These are phyloP conservation scores for Mustela erminea DNA, from an alignment of 2,797 vertebrate genomes.

Conservation along the genomic window DNA sequence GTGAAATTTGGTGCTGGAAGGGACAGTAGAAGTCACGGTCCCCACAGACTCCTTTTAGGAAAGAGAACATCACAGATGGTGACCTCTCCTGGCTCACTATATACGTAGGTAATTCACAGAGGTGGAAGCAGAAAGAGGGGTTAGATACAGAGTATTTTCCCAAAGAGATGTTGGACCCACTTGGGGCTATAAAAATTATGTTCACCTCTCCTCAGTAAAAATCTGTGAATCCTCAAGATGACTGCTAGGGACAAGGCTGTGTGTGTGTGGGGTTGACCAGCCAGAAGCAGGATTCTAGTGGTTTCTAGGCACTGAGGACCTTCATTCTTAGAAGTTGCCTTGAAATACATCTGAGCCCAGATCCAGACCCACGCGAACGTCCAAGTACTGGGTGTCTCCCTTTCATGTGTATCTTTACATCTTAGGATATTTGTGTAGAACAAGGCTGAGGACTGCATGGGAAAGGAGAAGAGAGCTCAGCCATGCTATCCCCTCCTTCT, in stretches of 20 bases:
- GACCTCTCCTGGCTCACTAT: background rate
- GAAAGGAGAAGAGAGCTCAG: background rate
- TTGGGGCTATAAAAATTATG: background rate
- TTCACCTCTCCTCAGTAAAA: background rate
- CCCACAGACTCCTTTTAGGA: background rate
- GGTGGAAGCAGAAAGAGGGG: background rate
- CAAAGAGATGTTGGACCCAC: too few species aligned
- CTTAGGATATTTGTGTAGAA: background rate
- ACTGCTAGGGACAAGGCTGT: background rate
- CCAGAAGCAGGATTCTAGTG: background rate
- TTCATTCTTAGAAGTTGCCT: background rate
- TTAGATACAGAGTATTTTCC: background rate
- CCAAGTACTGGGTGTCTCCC: too few species aligned
- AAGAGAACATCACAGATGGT: background rate
- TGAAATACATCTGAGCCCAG: background rate
- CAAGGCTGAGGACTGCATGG: accelerated
- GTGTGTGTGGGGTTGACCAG: background rate
- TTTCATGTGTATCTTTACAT: background rate
- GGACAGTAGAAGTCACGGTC: too few species aligned
- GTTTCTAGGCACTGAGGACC: background rate
- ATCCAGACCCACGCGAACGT: accelerated
- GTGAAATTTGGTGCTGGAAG: background rate
- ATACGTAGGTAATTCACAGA: background rate
- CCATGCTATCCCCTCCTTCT: background rate
- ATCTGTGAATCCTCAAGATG: background rate